Conservation (phyloP, 1,140 invertebrate species). For the Vanessa atalanta region DNA sequence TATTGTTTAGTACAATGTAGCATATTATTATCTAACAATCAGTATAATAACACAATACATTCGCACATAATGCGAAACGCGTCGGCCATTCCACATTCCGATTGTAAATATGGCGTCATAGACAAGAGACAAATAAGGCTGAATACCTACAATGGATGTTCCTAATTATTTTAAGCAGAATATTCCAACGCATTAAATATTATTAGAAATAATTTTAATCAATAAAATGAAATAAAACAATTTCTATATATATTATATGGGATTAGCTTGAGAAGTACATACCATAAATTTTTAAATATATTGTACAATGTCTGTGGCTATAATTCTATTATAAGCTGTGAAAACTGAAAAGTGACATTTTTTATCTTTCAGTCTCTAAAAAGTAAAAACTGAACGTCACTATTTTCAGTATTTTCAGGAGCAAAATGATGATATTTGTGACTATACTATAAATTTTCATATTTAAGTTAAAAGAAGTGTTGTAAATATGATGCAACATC, state of each 20-base stretch:
- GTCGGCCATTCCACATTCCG: conserved; percentile 80
- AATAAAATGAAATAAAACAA: background rate
- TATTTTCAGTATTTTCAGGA: conserved; percentile 23
- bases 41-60: conserved; percentile 67
- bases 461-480: conserved; percentile 14
- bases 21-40: conserved; percentile 68
- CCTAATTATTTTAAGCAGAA: no score
- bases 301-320: background rate
- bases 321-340: background rate
- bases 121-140: conserved; percentile 54
- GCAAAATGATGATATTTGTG: conserved; percentile 13
- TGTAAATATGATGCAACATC: conserved; percentile 90
- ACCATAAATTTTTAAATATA: background rate
- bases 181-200: no score
- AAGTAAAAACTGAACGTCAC: conserved; percentile 2
- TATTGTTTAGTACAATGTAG: conserved; percentile 60
- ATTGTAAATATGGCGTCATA: conserved; percentile 78
- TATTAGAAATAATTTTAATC: no score
- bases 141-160: background rate
- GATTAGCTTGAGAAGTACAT: background rate
- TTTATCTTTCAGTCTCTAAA: background rate
- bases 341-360: conserved; percentile 11
- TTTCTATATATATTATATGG: background rate
- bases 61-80: conserved; percentile 70
- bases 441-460: conserved; percentile 6